These are phyloP conservation scores for Siderastrea radians DNA, from an alignment of 92 coral and sea anemone genomes.

Conservation along the genomic window DNA sequence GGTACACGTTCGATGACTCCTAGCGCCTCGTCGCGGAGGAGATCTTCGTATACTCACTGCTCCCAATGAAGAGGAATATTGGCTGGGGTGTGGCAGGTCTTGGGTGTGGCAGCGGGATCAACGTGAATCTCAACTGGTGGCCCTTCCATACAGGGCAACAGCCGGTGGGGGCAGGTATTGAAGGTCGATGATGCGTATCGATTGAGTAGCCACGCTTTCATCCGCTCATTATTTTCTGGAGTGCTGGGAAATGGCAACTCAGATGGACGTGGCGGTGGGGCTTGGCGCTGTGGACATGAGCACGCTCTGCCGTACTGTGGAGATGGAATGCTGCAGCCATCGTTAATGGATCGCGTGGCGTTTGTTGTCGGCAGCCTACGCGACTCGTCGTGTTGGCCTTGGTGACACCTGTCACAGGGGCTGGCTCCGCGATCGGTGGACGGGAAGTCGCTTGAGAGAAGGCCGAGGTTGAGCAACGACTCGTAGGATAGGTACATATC, in stretches of 20 bases:
- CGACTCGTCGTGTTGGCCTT: neutral
- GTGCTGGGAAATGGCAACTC: conserved; percentile 71
- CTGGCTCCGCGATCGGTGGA: neutral
- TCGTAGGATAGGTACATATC: too few species aligned
- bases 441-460: too few species aligned
- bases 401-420: too few species aligned
- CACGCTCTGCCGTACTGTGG: conserved; percentile 34
- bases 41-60: conserved; percentile 67
- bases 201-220: conserved; percentile 68
- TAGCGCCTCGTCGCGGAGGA: conserved; percentile 74
- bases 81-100: conserved; percentile 74
- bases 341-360: too few species aligned
- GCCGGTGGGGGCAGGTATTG: conserved; percentile 71
- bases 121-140: conserved; percentile 55
- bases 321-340: too few species aligned
- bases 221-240: conserved; percentile 54
- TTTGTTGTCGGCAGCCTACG: too few species aligned
- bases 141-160: conserved; percentile 56
- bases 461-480: too few species aligned
- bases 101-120: too few species aligned
- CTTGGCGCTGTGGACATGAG: conserved; percentile 65
- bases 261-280: too few species aligned
- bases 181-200: conserved; percentile 65
- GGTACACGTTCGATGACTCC: conserved; percentile 76
- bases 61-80: conserved; percentile 76